Percentiles rank a stretch among this genome's conserved stretches.
Conservation (phyloP, 2,888 invertebrate species). For the Scaptomyza caliginosa region DNA sequence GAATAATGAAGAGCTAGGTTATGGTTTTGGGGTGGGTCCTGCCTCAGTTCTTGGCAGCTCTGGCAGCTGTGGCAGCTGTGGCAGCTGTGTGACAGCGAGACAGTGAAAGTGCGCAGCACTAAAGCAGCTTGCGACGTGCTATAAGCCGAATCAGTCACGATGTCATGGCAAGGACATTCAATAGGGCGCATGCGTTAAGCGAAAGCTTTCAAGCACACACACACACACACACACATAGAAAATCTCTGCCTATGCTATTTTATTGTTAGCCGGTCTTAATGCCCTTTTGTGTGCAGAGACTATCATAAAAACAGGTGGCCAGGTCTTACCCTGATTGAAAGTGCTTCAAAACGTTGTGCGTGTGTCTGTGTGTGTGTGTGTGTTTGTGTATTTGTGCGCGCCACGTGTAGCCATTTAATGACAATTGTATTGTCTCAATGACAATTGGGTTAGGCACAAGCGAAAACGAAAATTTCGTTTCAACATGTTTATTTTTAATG, state of each 20-base stretch:
- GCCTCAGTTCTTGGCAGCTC: not conserved
- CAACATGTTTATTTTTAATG: not conserved
- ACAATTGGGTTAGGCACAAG: not conserved
- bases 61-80: not conserved
- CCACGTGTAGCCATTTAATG: conserved; percentile 1
- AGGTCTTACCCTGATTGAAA: not conserved
- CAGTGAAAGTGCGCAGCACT: conserved; percentile 17
- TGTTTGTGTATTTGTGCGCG: not conserved
- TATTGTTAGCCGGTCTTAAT: conserved; percentile 3
- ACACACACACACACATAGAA: not conserved
- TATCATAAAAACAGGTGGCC: conserved; percentile 11
- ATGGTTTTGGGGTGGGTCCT: not conserved
- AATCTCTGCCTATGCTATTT: not conserved
- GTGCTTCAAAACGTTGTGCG: not conserved
- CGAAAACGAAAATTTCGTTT: not conserved
- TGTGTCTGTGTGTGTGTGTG: not conserved
- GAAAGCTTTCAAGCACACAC: conserved; percentile 4
- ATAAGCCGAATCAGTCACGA: conserved; percentile 12
- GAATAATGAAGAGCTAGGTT: not conserved
- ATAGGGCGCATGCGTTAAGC: conserved; percentile 49
- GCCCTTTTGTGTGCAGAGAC: conserved; percentile 1
- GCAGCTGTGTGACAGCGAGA: not conserved
- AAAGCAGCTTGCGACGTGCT: conserved; percentile 7
- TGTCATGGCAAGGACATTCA: conserved; percentile 64
- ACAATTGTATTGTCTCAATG: not conserved